These are phyloP conservation scores for Crypturellus undulatus DNA, from an alignment of 2,113 vertebrate species.

Conservation along the genomic window DNA sequence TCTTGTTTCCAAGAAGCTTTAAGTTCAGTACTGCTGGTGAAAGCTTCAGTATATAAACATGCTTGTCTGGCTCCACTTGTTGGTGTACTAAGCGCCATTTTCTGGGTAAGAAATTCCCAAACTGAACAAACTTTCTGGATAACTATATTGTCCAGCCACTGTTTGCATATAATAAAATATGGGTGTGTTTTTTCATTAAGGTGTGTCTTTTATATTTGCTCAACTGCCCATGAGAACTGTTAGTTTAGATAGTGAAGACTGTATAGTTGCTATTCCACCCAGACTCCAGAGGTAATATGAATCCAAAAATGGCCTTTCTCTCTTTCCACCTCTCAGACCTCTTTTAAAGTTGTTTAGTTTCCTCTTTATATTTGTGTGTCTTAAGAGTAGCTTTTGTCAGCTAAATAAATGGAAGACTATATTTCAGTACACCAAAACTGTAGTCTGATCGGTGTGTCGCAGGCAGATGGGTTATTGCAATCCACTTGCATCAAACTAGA, in stretches of 20 bases:
- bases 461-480: background rate
- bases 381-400: background rate
- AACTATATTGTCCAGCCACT: slow-evolving; percentile 36
- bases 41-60: background rate
- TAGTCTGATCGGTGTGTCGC: no score
- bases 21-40: background rate
- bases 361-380: background rate
- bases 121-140: background rate
- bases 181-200: slow-evolving; percentile 20
- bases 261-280: background rate
- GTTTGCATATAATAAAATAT: slow-evolving; percentile 70
- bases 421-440: background rate
- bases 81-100: background rate
- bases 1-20: background rate
- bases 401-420: background rate
- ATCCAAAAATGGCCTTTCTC: background rate
- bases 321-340: background rate
- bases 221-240: background rate
- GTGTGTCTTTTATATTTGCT: background rate
- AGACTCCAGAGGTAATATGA: background rate
- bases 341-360: background rate
- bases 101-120: slow-evolving; percentile 15
- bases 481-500: background rate
- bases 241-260: background rate
- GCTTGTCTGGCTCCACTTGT: slow-evolving; percentile 20